Percentiles rank a stretch among this genome's conserved stretches.
Conservation (phyloP, 2,888 invertebrate species). For the Agrochola macilenta region DNA sequence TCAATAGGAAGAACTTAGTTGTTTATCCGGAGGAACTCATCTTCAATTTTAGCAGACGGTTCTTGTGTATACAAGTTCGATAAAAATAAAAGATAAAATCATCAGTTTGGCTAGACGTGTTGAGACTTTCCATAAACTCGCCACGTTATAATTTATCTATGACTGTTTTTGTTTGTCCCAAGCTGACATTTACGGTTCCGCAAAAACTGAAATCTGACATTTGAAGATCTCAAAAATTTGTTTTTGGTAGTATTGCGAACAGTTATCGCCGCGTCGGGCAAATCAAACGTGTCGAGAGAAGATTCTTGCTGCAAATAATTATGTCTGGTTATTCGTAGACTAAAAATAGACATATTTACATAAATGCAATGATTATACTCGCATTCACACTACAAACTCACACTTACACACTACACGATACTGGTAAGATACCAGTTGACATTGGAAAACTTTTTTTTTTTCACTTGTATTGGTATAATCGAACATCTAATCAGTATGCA, state of each 20-base stretch:
- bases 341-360: constrained; percentile 21
- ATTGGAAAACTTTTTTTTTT: background rate
- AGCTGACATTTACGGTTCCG: constrained; percentile 27
- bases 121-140: constrained; percentile 26
- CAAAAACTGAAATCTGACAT: constrained; percentile 26
- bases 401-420: background rate
- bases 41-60: too few species aligned
- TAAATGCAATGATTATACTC: constrained; percentile 13
- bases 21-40: too few species aligned
- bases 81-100: background rate
- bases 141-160: constrained; percentile 10
- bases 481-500: background rate
- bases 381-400: background rate
- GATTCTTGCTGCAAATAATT: constrained; percentile 29
- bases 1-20: too few species aligned
- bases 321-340: constrained; percentile 8
- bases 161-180: constrained; percentile 8
- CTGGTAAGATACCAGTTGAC: too few species aligned
- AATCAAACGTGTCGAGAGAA: constrained; percentile 28
- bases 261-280: constrained; percentile 2
- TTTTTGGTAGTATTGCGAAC: constrained; percentile 11
- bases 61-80: too few species aligned
- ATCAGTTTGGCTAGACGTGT: constrained; percentile 25
- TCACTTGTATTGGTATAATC: background rate
- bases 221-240: constrained; percentile 19